Evolutionary conservation across 2,888 invertebrate species (phyloP).

Genomic region (Hydrotaea cyrtoneurina): DNA sequence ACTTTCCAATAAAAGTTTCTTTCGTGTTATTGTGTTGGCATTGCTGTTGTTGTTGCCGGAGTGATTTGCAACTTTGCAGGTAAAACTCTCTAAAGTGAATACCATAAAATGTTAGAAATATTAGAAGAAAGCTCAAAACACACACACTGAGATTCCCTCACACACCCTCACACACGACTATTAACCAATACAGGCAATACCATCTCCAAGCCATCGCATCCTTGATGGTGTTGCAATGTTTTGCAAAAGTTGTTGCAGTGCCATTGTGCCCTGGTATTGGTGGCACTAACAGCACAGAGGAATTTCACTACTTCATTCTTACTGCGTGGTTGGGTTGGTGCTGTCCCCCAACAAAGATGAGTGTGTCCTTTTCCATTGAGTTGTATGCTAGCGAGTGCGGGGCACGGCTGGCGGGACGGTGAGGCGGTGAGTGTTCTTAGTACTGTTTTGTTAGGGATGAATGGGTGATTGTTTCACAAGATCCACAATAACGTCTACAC

Average conservation of each 20-base stretch:
- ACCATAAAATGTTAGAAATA: constrained; percentile 32
- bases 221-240: background rate
- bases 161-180: background rate
- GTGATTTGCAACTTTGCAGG: constrained; percentile 26
- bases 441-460: background rate
- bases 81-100: constrained; percentile 30
- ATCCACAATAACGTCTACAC: background rate
- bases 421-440: background rate
- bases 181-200: constrained; percentile 4
- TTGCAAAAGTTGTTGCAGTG: constrained; percentile 8
- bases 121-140: background rate
- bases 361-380: background rate
- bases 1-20: constrained; percentile 19
- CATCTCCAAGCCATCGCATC: background rate
- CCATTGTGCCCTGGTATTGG: background rate
- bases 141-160: background rate
- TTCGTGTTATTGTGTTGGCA: background rate
- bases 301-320: constrained; percentile 11
- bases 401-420: too few species aligned
- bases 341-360: background rate
- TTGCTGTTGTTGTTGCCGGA: constrained; percentile 10
- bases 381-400: too few species aligned
- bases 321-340: background rate
- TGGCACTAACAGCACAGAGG: background rate
- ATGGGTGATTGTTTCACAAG: constrained; percentile 23